Base-by-base conservation (phyloP, 2,113 vertebrate species). In the Periophthalmus modestus region DNA sequence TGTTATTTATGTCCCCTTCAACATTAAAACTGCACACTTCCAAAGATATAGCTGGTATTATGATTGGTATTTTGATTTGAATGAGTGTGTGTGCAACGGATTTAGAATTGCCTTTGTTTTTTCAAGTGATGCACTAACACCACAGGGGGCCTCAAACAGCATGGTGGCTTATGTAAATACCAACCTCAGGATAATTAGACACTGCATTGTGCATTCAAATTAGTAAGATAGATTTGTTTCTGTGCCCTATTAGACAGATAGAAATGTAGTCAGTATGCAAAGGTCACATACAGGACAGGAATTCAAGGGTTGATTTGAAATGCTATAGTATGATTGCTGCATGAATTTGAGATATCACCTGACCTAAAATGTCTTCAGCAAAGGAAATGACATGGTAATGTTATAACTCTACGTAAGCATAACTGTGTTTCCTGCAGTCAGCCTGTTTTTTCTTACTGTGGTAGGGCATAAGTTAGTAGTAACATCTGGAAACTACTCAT, bases 81-180 rank as follows among this genome's bases (percentile, higher is more conserved):
- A 18, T 34, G 24, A 7, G n/a, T 18, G 52, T 21, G 18, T 55
- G 7, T 11, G 19, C 2, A 55, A 7, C 7, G 9, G 14, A 54
- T 54, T 54, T 54, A 54, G 52, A 54, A 43, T 4, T 43, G 13
- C 4, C 43, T 67, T 43, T 47, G 12, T 14, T 67, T 23, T 47
- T n/a, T 67, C 4, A 7, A 66, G 63, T 67, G 39, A 36, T 19
- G 13, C 39, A 24, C 21, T 18, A 34, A 34, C 24, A 34, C 59
- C 28, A 34, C 14, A 2, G 63, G 63, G 34, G n/a, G 63, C 36
- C 12, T 66, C 63, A 66, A 66, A 21, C 36, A 66, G 33, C 34
- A 66, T 43, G 39, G 63, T 39, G 33, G 63, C 63, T 43, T 66
- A 46, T 66, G 63, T 66, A 66, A 66, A 66, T 46, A 43, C 19